Evolutionary conservation across 2,888 invertebrate species (phyloP).

Genomic region (Eugnorisma glareosa): DNA sequence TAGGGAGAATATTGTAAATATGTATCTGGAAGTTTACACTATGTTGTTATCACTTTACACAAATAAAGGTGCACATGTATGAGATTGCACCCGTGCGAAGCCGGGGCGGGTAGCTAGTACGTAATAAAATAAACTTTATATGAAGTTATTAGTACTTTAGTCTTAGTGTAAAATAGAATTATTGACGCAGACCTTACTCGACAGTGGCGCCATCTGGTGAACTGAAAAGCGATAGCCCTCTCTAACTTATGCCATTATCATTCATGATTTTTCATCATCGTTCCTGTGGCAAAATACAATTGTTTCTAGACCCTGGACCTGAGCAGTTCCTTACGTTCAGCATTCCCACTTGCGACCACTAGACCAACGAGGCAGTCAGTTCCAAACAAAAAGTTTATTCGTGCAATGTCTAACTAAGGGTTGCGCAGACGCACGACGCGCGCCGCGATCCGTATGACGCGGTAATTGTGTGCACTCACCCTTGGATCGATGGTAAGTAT

Average conservation of each 20-base stretch:
- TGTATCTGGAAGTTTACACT: too few species aligned
- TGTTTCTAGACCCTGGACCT: not conserved
- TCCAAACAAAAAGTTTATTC: slow-evolving; percentile 19
- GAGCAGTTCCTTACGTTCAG: not conserved
- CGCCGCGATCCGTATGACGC: slow-evolving; percentile 74
- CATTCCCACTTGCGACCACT: not conserved
- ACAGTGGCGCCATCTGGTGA: too few species aligned
- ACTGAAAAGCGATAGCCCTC: too few species aligned
- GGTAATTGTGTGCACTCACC: slow-evolving; percentile 79
- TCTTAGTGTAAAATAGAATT: too few species aligned
- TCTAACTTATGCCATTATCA: not conserved
- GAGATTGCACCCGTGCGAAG: too few species aligned
- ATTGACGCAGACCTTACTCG: too few species aligned
- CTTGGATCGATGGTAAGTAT: slow-evolving; percentile 53
- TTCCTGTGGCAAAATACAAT: not conserved
- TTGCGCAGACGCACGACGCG: slow-evolving; percentile 74
- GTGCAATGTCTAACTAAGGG: slow-evolving; percentile 52
- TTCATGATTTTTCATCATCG: not conserved
- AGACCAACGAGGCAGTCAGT: not conserved
- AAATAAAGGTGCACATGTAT: too few species aligned
- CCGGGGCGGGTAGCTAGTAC: too few species aligned
- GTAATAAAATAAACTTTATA: too few species aligned
- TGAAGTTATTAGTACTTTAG: too few species aligned
- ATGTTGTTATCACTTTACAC: too few species aligned
- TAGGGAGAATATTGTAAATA: too few species aligned